These are phyloP conservation scores for Diarsia brunnea DNA, from an alignment of 2,888 invertebrate genomes.

Conservation along the genomic window DNA sequence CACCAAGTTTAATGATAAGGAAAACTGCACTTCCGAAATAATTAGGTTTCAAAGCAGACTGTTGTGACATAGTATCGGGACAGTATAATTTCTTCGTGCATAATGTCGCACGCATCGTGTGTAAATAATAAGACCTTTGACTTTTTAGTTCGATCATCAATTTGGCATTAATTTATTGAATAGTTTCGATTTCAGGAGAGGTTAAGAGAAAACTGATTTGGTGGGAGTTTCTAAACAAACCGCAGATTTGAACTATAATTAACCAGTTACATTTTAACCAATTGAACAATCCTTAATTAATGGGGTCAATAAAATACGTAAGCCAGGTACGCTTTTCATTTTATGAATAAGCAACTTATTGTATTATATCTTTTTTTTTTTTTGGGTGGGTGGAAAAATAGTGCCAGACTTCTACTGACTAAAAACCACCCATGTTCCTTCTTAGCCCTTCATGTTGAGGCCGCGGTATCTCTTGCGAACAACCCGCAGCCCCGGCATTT, in stretches of 20 bases:
- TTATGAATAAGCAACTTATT: not conserved
- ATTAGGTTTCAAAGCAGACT: slow-evolving; percentile 16
- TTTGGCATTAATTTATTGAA: not conserved
- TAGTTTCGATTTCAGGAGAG: not conserved
- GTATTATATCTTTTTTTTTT: too few relatives aligned
- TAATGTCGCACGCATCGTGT: not conserved
- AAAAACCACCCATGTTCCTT: too few relatives aligned
- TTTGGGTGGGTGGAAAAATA: too few relatives aligned
- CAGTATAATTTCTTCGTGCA: not conserved
- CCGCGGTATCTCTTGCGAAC: too few relatives aligned
- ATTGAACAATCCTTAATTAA: not conserved
- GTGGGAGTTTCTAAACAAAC: not conserved
- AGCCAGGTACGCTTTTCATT: not conserved
- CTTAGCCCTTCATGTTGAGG: too few relatives aligned
- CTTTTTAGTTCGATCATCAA: not conserved
- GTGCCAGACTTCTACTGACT: too few relatives aligned
- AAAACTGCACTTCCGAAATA: slow-evolving; percentile 26
- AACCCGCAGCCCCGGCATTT: too few relatives aligned
- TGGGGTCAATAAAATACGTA: not conserved
- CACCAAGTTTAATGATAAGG: slow-evolving; percentile 23
- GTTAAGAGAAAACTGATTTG: not conserved
- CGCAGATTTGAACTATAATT: not conserved
- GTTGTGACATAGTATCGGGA: not conserved
- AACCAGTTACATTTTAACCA: not conserved
- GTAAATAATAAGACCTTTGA: not conserved